phyloP scores from a whole-genome alignment of 2,888 invertebrate species.

The Chrysina gloriosa region DNA sequence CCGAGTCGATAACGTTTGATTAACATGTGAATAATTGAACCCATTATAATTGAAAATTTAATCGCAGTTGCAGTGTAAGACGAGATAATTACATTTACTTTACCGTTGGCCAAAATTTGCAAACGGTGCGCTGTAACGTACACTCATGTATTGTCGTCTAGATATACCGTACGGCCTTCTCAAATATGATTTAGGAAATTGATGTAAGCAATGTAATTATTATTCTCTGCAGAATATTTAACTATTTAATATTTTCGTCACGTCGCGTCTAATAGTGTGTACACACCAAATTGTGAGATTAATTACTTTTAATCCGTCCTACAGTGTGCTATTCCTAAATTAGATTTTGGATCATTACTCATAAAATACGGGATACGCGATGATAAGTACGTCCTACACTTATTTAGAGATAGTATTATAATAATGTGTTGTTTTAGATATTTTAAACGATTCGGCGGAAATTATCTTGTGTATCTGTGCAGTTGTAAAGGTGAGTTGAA shows the following conservation, averaged over 20 bases:
- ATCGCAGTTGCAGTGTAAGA: too few species aligned
- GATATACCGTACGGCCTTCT: neutral
- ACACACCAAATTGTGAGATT: conserved; percentile 24
- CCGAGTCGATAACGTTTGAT: too few species aligned
- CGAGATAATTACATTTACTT: too few species aligned
- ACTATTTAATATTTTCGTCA: conserved; percentile 10
- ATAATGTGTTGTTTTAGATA: conserved; percentile 21
- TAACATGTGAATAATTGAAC: too few species aligned
- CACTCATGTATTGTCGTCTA: too few species aligned
- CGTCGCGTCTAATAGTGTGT: conserved; percentile 21
- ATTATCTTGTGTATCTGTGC: conserved; percentile 13
- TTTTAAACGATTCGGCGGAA: neutral
- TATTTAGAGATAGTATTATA: neutral
- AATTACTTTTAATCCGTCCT: conserved; percentile 20
- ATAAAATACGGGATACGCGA: neutral
- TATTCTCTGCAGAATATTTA: neutral
- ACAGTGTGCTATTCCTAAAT: neutral
- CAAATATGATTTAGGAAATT: conserved; percentile 10
- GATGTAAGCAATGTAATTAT: conserved; percentile 11
- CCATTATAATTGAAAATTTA: too few species aligned
- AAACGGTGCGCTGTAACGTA: too few species aligned
- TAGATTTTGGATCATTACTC: neutral
- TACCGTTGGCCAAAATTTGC: too few species aligned
- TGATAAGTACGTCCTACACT: neutral
- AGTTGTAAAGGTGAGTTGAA: conserved; percentile 16